Base-by-base conservation (phyloP, 1,140 invertebrate genomes). In the Maconellicoccus hirsutus region DNA sequence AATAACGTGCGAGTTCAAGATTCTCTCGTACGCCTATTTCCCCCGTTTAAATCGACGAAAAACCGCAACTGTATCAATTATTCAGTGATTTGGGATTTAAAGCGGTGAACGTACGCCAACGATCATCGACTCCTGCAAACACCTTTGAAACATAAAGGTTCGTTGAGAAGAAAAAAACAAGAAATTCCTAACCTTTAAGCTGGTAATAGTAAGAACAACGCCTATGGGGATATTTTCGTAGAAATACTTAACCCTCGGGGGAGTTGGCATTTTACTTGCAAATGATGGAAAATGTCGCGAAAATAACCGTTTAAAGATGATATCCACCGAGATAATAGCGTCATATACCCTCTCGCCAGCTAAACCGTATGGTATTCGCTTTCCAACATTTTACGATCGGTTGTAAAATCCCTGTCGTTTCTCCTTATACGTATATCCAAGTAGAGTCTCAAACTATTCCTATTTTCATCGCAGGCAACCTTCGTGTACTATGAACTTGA, bases 261-360 rank as follows among this genome's bases (percentile, higher is more conserved):
- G 42, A 52, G 42, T 52, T 52, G 42, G 42, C 16, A 52, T 52
- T 52, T 52, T 52, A 52, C 42, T 52, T 52, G 42, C 42, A 52
- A 52, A 52, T 52, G 42, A 52, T 52, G 42, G 42, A 52, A 52
- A 52, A 52, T 52, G 42, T 52, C 42, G 42, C 42, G 42, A 52
- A 52, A 52, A 52, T 52, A 52, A 52, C 42, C 42, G 42, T 52
- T 52, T 52, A 52, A 52, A 52, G 42, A 52, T 52, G 42, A 52
- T 52, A 52, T 52, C 42, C 42, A 19, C 42, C 42, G 42, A 52
- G 6, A 52, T 52, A 52, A 52, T 52, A 52, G 42, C 42, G 16
- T 16, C 42, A 19, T 52, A 52, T 52, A 52, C 42, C 42, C 42
- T 52, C 42, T 4, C 42, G 42, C 42, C 42, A 14, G 16, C n/a